phyloP scores from a whole-genome alignment of 2,113 vertebrate genomes.

The Brachypteracias leptosomus region DNA sequence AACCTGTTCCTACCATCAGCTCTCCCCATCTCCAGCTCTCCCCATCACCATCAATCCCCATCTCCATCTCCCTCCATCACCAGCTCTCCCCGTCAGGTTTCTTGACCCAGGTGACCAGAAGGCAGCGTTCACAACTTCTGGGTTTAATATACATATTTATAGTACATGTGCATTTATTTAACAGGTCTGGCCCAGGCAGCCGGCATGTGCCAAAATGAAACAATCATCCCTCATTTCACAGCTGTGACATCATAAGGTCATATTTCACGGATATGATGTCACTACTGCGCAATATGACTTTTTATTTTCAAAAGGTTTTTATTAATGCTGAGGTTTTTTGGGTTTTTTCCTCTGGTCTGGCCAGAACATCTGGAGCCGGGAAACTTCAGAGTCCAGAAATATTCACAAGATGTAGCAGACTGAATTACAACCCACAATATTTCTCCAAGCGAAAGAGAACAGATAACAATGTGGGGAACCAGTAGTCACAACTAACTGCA shows the following conservation, averaged over 20 bases:
- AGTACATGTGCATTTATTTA: conserved; percentile 45
- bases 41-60: too few species aligned
- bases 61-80: too few species aligned
- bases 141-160: conserved; percentile 36
- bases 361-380: conserved; percentile 65
- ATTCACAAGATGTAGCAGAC: conserved; percentile 51
- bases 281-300: conserved; percentile 64
- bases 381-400: conserved; percentile 64
- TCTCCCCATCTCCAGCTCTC: too few species aligned
- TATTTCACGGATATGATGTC: conserved; percentile 67
- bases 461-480: conserved; percentile 40
- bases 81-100: background rate
- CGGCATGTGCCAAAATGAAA: conserved; percentile 8
- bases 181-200: conserved; percentile 52
- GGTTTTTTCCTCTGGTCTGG: conserved; percentile 46
- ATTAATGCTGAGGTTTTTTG: conserved; percentile 57
- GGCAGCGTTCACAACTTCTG: conserved; percentile 2
- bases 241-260: conserved; percentile 66
- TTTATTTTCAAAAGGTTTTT: conserved; percentile 59
- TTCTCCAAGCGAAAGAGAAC: conserved; percentile 19
- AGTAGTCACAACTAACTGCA: background rate
- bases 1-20: background rate
- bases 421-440: conserved; percentile 41
- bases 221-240: conserved; percentile 56
- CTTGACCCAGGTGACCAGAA: background rate